A percentile compares a stretch with the other conserved stretches of the same genome.
Evolutionary conservation across 1,140 invertebrate genomes (phyloP).

Genomic region (Cherax quadricarinatus): DNA sequence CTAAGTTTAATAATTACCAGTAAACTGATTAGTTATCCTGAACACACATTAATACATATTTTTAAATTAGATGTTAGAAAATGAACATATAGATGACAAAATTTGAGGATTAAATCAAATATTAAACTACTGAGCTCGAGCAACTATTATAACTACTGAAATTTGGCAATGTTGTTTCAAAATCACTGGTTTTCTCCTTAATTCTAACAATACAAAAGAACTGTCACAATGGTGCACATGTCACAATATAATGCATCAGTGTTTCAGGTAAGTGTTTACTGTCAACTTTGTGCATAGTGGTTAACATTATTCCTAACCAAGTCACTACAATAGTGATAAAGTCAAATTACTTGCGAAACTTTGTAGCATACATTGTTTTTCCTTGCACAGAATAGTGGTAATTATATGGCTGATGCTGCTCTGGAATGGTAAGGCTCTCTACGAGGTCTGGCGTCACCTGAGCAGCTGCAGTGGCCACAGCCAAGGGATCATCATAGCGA

Average conservation of each 20-base stretch:
- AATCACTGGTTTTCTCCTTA: background rate
- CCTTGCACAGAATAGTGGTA: constrained; percentile 48
- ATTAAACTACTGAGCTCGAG: no score
- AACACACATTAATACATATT: no score
- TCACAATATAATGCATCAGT: background rate
- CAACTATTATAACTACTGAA: no score
- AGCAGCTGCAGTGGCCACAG: constrained; percentile 63
- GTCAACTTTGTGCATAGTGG: background rate
- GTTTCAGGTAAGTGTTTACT: background rate
- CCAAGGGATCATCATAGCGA: constrained; percentile 45
- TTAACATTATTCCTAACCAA: background rate
- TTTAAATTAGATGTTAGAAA: no score
- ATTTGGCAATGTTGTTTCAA: no score
- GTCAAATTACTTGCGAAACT: constrained; percentile 33
- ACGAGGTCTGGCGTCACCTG: constrained; percentile 63
- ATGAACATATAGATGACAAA: no score
- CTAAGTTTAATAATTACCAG: no score
- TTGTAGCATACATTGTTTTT: constrained; percentile 42
- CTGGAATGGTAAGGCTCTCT: constrained; percentile 55
- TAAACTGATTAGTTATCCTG: no score
- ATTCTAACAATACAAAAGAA: background rate
- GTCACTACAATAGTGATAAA: background rate
- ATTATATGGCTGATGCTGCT: constrained; percentile 52
- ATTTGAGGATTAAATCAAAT: no score
- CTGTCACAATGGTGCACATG: background rate